A percentile compares a stretch with the other conserved stretches of the same genome.
phyloP scores from a whole-genome alignment of 2,797 vertebrate species.

The Hipposideros larvatus region DNA sequence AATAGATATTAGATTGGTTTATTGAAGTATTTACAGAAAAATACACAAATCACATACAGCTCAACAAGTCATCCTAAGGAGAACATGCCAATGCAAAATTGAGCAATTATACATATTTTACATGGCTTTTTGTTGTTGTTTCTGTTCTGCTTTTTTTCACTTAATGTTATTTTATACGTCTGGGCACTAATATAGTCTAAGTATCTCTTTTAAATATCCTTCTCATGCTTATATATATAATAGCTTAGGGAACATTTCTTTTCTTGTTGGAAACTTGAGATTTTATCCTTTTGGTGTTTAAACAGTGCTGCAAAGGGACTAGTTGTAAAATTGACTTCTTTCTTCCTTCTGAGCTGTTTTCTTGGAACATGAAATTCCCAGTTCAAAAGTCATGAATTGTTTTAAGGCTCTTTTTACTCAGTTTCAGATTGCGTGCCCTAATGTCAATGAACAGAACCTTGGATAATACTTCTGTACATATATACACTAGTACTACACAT shows the following conservation, averaged over 20 bases:
- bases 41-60: not conserved
- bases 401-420: slow-evolving; percentile 37
- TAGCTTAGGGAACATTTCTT: not conserved
- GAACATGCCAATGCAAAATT: not conserved
- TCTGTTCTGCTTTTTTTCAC: not conserved
- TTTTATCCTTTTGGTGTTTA: not conserved
- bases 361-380: not conserved
- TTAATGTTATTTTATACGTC: not conserved
- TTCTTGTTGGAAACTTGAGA: not conserved
- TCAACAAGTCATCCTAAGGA: not conserved
- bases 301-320: not conserved
- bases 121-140: not conserved
- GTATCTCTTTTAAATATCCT: not conserved
- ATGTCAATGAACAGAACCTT: not conserved
- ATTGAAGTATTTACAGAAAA: slow-evolving; percentile 28
- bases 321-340: not conserved
- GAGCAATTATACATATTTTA: not conserved
- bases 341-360: slow-evolving; percentile 35
- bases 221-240: not conserved
- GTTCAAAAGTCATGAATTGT: slow-evolving; percentile 39
- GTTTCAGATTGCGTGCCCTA: not conserved
- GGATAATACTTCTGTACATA: not conserved
- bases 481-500: not conserved
- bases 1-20: not conserved
- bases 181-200: not conserved